Evolutionary conservation across 1,140 invertebrate species (phyloP), one percentile per base, ranked within the genome.

Genomic region (Drosophila melanica): DNA sequence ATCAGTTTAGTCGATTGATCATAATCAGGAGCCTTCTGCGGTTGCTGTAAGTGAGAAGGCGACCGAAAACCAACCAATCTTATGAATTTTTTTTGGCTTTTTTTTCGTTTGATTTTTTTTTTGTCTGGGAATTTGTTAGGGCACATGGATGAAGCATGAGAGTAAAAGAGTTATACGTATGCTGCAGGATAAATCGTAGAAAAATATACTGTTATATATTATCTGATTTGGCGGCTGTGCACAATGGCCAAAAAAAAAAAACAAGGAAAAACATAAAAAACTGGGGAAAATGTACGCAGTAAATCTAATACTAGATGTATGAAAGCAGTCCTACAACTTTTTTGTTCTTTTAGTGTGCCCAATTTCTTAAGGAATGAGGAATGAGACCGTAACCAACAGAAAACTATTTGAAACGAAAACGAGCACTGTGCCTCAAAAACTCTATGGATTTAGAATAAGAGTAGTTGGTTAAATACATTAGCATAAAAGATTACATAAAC

Each of bases 11-110:
- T 58, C 59, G 60, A 92, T 82, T 91, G 91, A 90, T 90, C 91
- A 92, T 93, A 93, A 50, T 65, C 58, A 60, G 63, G 73, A 94
- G 93, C 94, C 95, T 95, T 95, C 95, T 94, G 94, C 95, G 94
- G 94, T 94, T 95, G 95, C 95, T 95, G 95, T 95, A 95, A 93
- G 68, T 93, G 94, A 95, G 95, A 95, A 95, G 95, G 95, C 94
- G 94, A 95, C 94, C 93, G 94, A 94, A 93, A 94, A 93, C 93
- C 93, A 93, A 94, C 93, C 90, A 92, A 91, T 90, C 79, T 79
- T 75, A 76, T 82, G 74, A 77, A 69, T 69, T 73, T 60, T 37
- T 55, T 64, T 62, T 84, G 60, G 67, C 57, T 70, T 72, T 27
- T 44, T 9, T 60, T 20, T 23, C 20, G 20, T 48, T 48, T 7